Percentiles rank a stretch among this genome's conserved stretches.
Evolutionary conservation across 2,797 vertebrate species (phyloP).

Genomic region (Paguma larvata): DNA sequence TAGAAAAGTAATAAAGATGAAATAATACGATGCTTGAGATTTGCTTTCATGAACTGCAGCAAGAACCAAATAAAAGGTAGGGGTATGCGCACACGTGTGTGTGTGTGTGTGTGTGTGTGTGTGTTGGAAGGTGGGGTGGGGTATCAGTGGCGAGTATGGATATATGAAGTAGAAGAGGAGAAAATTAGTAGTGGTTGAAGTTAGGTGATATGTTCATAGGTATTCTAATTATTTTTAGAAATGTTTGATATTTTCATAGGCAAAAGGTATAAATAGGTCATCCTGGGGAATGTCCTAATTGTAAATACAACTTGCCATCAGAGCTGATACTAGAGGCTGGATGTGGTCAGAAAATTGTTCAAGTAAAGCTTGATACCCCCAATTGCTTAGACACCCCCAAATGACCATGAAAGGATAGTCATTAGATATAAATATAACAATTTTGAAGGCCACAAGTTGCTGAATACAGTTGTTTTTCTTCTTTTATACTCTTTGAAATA

Average conservation of each 20-base stretch:
- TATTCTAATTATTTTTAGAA: neutral
- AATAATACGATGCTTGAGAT: neutral
- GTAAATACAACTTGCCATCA: neutral
- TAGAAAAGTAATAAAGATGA: neutral
- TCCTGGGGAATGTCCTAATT: neutral
- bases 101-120: neutral
- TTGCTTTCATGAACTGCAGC: neutral
- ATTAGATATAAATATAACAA: neutral
- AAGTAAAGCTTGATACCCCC: too few relatives aligned
- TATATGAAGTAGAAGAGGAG: neutral
- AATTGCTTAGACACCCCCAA: neutral
- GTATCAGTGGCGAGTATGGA: neutral
- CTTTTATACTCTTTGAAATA: neutral
- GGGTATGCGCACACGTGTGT: neutral
- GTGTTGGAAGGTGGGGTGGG: fast-evolving
- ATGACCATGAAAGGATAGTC: neutral
- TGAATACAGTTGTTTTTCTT: neutral
- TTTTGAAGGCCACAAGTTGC: neutral
- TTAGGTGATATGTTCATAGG: neutral
- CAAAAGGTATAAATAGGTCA: neutral
- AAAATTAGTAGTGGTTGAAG: neutral
- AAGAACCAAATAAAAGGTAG: neutral
- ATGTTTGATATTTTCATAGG: neutral
- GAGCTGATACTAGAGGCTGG: neutral
- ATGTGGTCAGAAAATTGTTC: neutral